These are phyloP conservation scores for Notodonta dromedarius DNA, from an alignment of 2,888 invertebrate species.

Conservation along the genomic window DNA sequence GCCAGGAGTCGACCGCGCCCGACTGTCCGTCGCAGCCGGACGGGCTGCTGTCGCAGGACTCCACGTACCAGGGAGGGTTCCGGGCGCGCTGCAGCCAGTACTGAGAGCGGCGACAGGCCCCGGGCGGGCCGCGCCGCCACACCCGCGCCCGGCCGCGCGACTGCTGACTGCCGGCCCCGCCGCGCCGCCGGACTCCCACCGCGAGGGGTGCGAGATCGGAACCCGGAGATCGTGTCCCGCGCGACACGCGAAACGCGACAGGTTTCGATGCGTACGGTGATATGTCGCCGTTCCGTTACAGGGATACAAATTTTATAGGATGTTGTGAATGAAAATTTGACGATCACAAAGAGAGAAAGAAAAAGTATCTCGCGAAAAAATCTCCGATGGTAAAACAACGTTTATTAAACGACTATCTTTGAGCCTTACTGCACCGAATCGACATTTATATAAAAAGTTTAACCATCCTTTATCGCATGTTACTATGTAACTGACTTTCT, in stretches of 20 bases:
- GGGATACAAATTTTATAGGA: conserved; percentile 60
- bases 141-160: conserved; percentile 47
- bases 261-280: conserved; percentile 45
- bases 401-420: conserved; percentile 30
- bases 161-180: conserved; percentile 29
- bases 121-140: conserved; percentile 82
- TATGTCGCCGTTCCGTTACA: conserved; percentile 57
- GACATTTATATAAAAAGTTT: conserved; percentile 33
- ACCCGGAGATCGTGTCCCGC: conserved; percentile 48
- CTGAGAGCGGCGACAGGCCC: conserved; percentile 89
- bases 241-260: conserved; percentile 45
- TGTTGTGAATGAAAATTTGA: conserved; percentile 38
- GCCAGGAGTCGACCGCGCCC: conserved; percentile 92
- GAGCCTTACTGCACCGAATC: conserved; percentile 29
- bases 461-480: conserved; percentile 38
- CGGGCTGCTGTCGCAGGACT: conserved; percentile 96
- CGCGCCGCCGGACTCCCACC: conserved; percentile 50
- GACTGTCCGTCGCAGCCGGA: conserved; percentile 98
- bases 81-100: conserved; percentile 88
- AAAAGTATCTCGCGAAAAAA: conserved; percentile 13
- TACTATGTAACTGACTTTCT: conserved; percentile 26
- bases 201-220: conserved; percentile 44
- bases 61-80: conserved; percentile 91
- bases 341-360: conserved; percentile 21
- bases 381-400: conserved; percentile 26